Conservation (phyloP, 2,113 vertebrate species). For the Phoxinus phoxinus region DNA sequence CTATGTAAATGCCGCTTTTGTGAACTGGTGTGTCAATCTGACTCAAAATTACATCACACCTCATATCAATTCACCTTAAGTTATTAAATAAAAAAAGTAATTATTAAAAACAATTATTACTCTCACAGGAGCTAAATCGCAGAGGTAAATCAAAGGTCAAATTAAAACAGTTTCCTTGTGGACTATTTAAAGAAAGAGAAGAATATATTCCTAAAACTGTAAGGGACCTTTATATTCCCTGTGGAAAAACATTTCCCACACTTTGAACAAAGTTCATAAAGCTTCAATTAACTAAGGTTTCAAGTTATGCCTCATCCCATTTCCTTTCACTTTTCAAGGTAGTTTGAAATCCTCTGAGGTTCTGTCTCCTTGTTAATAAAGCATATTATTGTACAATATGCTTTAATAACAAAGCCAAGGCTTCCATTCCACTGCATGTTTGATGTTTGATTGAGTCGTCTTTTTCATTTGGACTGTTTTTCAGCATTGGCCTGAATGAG, state of each 20-base stretch:
- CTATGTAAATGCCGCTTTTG: slow-evolving; percentile 61
- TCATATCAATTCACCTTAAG: slow-evolving; percentile 73
- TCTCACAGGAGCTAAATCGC: slow-evolving; percentile 72
- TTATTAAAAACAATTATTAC: slow-evolving; percentile 63
- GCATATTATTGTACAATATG: background rate
- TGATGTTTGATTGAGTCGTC: slow-evolving; percentile 9
- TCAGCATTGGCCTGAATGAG: slow-evolving; percentile 5
- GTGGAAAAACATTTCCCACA: slow-evolving; percentile 68
- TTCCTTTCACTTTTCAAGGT: slow-evolving; percentile 63
- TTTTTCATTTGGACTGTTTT: slow-evolving; percentile 2
- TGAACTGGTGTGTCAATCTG: slow-evolving; percentile 63
- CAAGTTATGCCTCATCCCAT: slow-evolving; percentile 65
- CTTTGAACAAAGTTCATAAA: slow-evolving; percentile 74
- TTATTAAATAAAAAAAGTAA: slow-evolving; percentile 72
- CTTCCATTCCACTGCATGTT: background rate
- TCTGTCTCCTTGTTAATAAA: slow-evolving; percentile 49
- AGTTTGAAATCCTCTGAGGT: slow-evolving; percentile 67
- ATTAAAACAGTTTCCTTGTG: slow-evolving; percentile 72
- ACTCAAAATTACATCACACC: slow-evolving; percentile 58
- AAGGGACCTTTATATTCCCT: slow-evolving; percentile 66
- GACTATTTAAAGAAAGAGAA: slow-evolving; percentile 68
- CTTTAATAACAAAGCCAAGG: slow-evolving; percentile 16
- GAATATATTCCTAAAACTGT: slow-evolving; percentile 69
- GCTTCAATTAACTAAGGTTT: slow-evolving; percentile 78
- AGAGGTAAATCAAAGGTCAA: slow-evolving; percentile 77